These are phyloP conservation scores for Zaprionus obscuricornis DNA, from an alignment of 2,888 invertebrate genomes.

Conservation along the genomic window DNA sequence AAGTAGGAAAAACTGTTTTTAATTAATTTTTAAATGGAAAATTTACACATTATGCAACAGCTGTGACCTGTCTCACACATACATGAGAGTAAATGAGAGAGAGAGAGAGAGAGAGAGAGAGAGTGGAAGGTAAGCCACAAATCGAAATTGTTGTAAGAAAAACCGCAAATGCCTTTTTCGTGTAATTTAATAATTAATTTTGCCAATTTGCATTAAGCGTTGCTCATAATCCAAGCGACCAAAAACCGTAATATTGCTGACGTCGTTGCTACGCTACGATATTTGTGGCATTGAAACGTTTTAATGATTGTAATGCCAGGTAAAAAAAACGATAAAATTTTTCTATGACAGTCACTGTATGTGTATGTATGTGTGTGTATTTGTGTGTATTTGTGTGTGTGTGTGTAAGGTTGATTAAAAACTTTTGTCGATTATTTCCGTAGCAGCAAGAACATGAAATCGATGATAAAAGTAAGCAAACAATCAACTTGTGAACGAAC, in stretches of 20 bases:
- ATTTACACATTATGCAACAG: slow-evolving; percentile 32
- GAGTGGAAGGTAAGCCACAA: slow-evolving; percentile 40
- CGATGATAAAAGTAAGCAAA: slow-evolving; percentile 78
- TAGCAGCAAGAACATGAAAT: slow-evolving; percentile 54
- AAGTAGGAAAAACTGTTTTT: slow-evolving; percentile 16
- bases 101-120: no score
- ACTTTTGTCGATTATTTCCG: slow-evolving; percentile 72
- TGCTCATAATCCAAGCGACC: slow-evolving; percentile 47
- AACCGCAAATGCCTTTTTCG: slow-evolving; percentile 67
- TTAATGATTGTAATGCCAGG: slow-evolving; percentile 43
- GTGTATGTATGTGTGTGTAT: background rate
- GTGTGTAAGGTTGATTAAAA: slow-evolving; percentile 67
- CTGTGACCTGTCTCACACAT: slow-evolving; percentile 1
- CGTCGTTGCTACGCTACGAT: slow-evolving; percentile 35
- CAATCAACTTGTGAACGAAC: slow-evolving; percentile 64
- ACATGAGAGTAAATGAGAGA: slow-evolving; percentile 1
- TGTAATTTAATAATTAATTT: slow-evolving; percentile 79
- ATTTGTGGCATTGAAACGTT: slow-evolving; percentile 15
- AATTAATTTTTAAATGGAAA: slow-evolving; percentile 44
- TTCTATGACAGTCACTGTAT: background rate
- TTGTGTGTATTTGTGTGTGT: background rate
- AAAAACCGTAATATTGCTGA: slow-evolving; percentile 40
- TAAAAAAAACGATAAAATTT: slow-evolving; percentile 24
- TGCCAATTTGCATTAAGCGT: slow-evolving; percentile 67
- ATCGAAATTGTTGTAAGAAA: slow-evolving; percentile 35